A percentile compares a stretch with the other conserved stretches of the same genome.
Conservation (phyloP, 2,888 invertebrate genomes). For the Choristoneura rosaceana region DNA sequence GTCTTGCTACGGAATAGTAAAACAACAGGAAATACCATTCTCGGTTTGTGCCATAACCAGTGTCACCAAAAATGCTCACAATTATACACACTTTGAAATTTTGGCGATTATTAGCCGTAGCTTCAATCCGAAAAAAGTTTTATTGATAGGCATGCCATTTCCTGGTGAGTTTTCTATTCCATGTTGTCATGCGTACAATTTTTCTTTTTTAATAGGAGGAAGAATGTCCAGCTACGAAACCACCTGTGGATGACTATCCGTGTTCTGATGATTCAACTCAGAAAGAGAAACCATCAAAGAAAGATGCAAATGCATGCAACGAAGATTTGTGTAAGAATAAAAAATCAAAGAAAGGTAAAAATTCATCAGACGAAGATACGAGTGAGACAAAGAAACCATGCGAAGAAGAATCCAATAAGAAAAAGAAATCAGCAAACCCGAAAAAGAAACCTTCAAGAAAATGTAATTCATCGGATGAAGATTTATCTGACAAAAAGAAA, state of each 20-base stretch:
- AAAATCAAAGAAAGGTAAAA: neutral
- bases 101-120: no score
- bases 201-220: no score
- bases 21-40: neutral
- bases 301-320: neutral
- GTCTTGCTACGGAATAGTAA: neutral
- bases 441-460: neutral
- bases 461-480: neutral
- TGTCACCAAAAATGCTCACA: no score
- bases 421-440: neutral
- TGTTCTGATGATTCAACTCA: neutral
- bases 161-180: no score
- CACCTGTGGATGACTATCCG: no score
- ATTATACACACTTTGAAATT: no score
- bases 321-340: neutral
- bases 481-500: neutral
- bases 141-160: no score
- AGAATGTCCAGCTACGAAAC: neutral
- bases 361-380: neutral
- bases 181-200: no score
- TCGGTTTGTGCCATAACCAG: no score
- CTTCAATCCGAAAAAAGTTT: no score
- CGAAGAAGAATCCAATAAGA: neutral
- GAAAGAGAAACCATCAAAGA: neutral
- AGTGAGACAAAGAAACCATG: neutral